Evolutionary conservation across 1,140 invertebrate genomes (phyloP), one percentile per base, ranked within the genome.

Genomic region (Drosophila sucinea): DNA sequence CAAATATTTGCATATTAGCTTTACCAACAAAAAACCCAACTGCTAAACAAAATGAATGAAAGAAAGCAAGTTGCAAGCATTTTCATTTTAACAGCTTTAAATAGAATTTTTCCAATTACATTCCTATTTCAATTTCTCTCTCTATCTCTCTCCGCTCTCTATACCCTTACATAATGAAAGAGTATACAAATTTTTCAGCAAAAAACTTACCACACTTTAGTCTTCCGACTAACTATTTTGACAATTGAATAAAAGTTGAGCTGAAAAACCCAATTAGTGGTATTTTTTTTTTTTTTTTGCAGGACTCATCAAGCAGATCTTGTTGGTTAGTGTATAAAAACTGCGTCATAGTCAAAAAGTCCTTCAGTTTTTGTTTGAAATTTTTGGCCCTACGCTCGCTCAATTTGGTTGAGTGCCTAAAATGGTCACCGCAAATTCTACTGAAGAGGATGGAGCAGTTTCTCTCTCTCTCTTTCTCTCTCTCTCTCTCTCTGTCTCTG

Each of bases 341-440:
- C 3, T 51, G 7, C 44, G 44, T 51, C 44, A 51, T 51, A 27
- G 44, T 7, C 44, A 27, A 25, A 51, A 25, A 17, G 17, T 6
- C n/a, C 25, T 27, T 2, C 3, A 10, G 44, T 10, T 51, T 51
- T 51, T 27, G 23, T 35, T 57, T 55, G 25, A 29, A 8, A 29
- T 41, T 17, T 63, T 69, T 29, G 30, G 6, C 8, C n/a, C 27
- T 23, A 40, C 56, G 60, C 30, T 70, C 55, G 56, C 56, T 35
- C 32, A 58, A 57, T 65, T 70, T 70, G 23, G 61, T 63, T 70
- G 68, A 63, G 68, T 70, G 67, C 67, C 6, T 55, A 58, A 35
- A 32, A 58, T 58, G 56, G 56, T 51, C 44, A 51, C 44, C 44
- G 44, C 30, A 58, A 58, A 58, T 58, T 51, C 44, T 51, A 27